Conservation (phyloP, 2,113 vertebrate species). For the Pelvicachromis taeniatus region DNA sequence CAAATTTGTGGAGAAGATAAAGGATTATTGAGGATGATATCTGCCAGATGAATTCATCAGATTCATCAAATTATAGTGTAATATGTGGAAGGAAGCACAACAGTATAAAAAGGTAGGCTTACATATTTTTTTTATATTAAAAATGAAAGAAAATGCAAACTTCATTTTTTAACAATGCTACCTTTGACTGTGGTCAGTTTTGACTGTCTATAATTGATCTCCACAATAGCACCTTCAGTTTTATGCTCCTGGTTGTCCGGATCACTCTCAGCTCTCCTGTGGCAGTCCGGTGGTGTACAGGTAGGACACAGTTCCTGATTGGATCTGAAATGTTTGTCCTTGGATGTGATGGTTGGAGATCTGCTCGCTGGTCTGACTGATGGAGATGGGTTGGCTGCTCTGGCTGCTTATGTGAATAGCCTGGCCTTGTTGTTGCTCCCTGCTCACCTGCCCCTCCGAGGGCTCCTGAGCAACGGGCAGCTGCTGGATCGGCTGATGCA, state of each 20-base stretch:
- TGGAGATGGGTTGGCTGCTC: conserved; percentile 64
- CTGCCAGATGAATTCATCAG: neutral
- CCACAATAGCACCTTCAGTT: neutral
- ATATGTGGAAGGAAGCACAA: neutral
- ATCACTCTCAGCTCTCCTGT: conserved; percentile 38
- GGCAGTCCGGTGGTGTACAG: conserved; percentile 68
- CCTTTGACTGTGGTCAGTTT: neutral
- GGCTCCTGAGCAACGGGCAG: neutral
- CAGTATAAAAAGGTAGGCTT: neutral
- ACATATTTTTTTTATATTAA: neutral
- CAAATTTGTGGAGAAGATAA: neutral
- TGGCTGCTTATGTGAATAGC: conserved; percentile 66
- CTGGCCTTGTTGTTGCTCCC: conserved; percentile 58
- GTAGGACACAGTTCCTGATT: conserved; percentile 74
- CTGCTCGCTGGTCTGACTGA: conserved; percentile 73
- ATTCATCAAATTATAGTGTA: neutral
- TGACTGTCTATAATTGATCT: neutral
- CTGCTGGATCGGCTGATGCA: conserved; percentile 60
- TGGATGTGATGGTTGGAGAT: conserved; percentile 70
- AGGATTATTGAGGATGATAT: neutral
- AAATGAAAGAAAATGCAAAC: neutral
- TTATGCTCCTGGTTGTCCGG: neutral
- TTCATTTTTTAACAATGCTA: neutral
- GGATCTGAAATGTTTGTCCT: conserved; percentile 79
- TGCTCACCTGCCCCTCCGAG: neutral